Conservation (phyloP, 2,888 invertebrate genomes). For the Drosophila eohydei region DNA sequence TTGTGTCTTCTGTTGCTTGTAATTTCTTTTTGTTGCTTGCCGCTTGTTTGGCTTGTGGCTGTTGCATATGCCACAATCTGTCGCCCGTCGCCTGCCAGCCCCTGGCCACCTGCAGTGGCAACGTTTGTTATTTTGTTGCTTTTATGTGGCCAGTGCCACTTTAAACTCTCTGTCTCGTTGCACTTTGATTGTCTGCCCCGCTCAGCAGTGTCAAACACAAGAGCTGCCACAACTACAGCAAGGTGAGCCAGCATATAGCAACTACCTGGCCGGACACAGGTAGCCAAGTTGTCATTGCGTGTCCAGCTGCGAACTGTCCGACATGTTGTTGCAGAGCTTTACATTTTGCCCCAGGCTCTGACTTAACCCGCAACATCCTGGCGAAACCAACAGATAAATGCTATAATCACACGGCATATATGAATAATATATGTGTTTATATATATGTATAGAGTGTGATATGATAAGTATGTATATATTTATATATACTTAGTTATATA, state of each 20-base stretch:
- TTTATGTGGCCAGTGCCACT: conserved; percentile 57
- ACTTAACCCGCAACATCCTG: neutral
- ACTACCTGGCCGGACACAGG: conserved; percentile 21
- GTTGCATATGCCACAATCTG: conserved; percentile 25
- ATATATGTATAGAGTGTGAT: neutral
- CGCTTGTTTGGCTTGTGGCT: conserved; percentile 74
- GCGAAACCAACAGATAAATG: neutral
- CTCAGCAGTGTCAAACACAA: conserved; percentile 67
- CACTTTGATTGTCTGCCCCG: conserved; percentile 64
- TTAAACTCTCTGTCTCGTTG: conserved; percentile 58
- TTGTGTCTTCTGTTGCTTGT: conserved; percentile 52
- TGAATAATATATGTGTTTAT: neutral
- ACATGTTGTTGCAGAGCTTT: conserved; percentile 35
- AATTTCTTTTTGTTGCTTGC: conserved; percentile 62
- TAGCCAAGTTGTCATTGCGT: conserved; percentile 21
- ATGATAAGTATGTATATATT: neutral
- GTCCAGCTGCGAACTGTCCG: conserved; percentile 50
- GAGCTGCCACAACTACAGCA: conserved; percentile 28
- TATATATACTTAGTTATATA: neutral
- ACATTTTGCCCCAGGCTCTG: neutral
- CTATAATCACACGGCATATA: neutral
- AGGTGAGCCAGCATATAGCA: conserved; percentile 11
- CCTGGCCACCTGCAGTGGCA: conserved; percentile 23
- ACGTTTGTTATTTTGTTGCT: conserved; percentile 46
- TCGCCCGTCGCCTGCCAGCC: neutral